Percentiles rank a stretch among this genome's conserved stretches.
Evolutionary conservation across 2,888 invertebrate genomes (phyloP).

Genomic region (Lepidocyrtoides sp.): DNA sequence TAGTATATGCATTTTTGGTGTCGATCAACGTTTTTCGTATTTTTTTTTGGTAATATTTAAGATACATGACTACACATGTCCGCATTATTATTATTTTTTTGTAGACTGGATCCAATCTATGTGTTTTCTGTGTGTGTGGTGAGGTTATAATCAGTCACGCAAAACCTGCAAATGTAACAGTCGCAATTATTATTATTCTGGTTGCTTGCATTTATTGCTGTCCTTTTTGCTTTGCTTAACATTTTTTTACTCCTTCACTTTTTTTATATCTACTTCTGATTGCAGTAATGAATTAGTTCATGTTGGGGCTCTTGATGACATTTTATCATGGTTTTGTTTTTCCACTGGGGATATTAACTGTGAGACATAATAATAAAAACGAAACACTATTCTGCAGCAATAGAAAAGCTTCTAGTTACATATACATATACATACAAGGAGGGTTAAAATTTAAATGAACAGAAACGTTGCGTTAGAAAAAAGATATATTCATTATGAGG

Average conservation of each 20-base stretch:
- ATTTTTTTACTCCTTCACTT: conserved; percentile 43
- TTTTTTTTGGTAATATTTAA: conserved; percentile 78
- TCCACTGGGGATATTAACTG: conserved; percentile 22
- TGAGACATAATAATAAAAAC: neutral
- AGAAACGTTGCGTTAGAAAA: neutral
- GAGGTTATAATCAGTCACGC: conserved; percentile 84
- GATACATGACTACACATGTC: conserved; percentile 79
- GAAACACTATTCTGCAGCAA: neutral
- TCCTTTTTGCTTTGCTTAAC: conserved; percentile 65
- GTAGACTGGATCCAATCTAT: neutral
- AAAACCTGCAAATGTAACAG: conserved; percentile 58
- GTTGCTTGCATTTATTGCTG: conserved; percentile 3
- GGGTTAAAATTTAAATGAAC: conserved; percentile 15
- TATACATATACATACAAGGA: neutral
- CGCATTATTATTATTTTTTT: conserved; percentile 35
- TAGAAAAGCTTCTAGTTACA: neutral
- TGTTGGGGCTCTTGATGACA: conserved; percentile 12
- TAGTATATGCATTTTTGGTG: conserved; percentile 9
- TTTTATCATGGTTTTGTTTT: conserved; percentile 51
- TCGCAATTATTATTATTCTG: conserved; percentile 76
- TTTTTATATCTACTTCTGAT: conserved; percentile 11
- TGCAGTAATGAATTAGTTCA: conserved; percentile 41
- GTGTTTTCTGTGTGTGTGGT: conserved; percentile 43
- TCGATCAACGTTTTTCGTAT: conserved; percentile 20
- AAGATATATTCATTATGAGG: neutral